Evolutionary conservation across 2,888 invertebrate species (phyloP).

Genomic region (Polia nebulosa): DNA sequence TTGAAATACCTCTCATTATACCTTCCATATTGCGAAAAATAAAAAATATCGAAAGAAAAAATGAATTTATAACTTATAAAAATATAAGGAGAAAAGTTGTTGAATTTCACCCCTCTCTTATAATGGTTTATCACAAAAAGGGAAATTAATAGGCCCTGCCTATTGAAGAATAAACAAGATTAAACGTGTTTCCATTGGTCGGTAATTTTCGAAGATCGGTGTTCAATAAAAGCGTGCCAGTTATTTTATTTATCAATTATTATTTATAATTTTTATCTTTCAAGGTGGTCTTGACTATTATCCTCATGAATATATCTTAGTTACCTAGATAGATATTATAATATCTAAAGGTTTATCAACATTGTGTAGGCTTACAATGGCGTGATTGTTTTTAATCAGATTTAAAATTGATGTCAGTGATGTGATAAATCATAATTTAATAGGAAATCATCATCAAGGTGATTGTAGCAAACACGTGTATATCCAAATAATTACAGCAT

Average conservation of each 20-base stretch:
- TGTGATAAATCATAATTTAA: conserved; percentile 41
- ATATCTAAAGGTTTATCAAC: conserved; percentile 50
- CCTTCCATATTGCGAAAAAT: no score
- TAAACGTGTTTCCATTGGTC: conserved; percentile 25
- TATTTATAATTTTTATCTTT: conserved; percentile 34
- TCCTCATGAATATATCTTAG: conserved; percentile 41
- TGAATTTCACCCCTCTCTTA: conserved; percentile 26
- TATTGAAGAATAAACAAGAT: conserved; percentile 36
- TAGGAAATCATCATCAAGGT: conserved; percentile 46
- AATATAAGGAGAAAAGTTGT: conserved; percentile 17
- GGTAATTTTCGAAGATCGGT: conserved; percentile 25
- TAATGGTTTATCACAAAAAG: conserved; percentile 36
- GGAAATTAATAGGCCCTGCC: conserved; percentile 23
- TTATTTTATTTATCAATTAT: conserved; percentile 34
- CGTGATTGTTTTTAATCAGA: conserved; percentile 62
- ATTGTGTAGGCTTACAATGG: conserved; percentile 51
- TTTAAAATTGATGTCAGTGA: conserved; percentile 33
- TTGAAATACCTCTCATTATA: neutral
- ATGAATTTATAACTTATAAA: conserved; percentile 1
- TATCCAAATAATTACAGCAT: conserved; percentile 32
- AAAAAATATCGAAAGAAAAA: neutral
- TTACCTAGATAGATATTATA: conserved; percentile 45
- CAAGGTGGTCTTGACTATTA: conserved; percentile 43
- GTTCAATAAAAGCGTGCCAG: conserved; percentile 30
- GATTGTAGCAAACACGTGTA: conserved; percentile 5